A percentile compares a stretch with the other conserved stretches of the same genome.
phyloP scores from a whole-genome alignment of 2,113 vertebrate genomes.

The Eretmochelys imbricata region DNA sequence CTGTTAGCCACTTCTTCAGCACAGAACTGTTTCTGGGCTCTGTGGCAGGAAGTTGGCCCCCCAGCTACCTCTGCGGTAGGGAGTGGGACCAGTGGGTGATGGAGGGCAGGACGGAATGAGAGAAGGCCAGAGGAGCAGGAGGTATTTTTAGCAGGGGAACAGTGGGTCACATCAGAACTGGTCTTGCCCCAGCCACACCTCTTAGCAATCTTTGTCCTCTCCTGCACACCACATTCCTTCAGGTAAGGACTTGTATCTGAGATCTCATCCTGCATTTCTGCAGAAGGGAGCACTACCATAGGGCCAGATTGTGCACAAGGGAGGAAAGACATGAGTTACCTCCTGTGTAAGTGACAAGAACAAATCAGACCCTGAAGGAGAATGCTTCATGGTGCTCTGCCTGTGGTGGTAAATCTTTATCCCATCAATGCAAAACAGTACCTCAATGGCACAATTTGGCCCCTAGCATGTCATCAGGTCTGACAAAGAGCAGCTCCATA shows the following conservation, averaged over 20 bases:
- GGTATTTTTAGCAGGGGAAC: background rate
- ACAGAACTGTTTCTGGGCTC: background rate
- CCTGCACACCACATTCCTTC: background rate
- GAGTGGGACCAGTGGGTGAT: background rate
- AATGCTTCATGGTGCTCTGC: background rate
- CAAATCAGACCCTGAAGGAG: background rate
- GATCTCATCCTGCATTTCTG: background rate
- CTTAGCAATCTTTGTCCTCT: background rate
- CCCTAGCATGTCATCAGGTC: background rate
- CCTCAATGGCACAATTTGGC: background rate
- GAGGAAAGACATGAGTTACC: background rate
- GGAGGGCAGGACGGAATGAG: background rate
- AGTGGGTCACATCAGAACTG: background rate
- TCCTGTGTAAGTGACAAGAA: background rate
- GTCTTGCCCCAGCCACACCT: background rate
- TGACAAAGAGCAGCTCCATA: background rate
- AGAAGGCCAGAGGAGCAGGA: background rate
- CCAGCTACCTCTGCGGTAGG: too few species aligned
- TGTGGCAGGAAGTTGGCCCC: background rate
- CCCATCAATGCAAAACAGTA: background rate
- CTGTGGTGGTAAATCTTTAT: background rate
- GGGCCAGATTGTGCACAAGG: background rate
- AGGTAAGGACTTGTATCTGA: background rate
- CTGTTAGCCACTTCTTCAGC: background rate
- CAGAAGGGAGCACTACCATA: background rate